Base-by-base conservation (phyloP, 2,888 invertebrate species). In the Mesoligia furuncula region DNA sequence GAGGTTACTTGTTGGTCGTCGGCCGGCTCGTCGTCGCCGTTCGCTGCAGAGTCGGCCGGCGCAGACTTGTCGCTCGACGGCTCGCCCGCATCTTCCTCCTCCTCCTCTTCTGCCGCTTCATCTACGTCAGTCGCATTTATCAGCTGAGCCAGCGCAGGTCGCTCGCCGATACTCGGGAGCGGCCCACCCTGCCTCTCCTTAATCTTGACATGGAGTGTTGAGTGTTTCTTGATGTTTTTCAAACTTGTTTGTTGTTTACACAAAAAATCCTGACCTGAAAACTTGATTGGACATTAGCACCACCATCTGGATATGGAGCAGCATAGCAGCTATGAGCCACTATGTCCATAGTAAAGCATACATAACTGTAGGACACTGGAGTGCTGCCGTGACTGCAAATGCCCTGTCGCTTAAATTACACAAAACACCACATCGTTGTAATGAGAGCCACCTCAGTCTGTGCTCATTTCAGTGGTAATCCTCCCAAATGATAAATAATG, bases 241-340 rank as follows among this genome's bases (percentile, higher is more conserved):
- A 86, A 86, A 90, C 92, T 93, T 92, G 90, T 81, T 88, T 89
- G 92, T 88, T 87, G 92, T 87, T 90, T 88, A 91, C 88, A 91
- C 84, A 90, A 90, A 90, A 90, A 90, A 90, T 94, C 92, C 94
- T 94, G 93, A 96, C 96, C 96, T 96, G 96, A 96, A 96, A 96
- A 96, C 96, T 96, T 93, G 96, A 96, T 96, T 95, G 92, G 93
- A 95, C 93, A 96, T 96, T 96, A 96, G 94, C 95, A 96, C 95
- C 94, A 92, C 92, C 92, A 92, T 93, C 93, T 93, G 93, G 91
- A 91, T 90, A 92, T 92, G 92, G 89, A 92, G 92, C 88, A 89
- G 90, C 88, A 90, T 90, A 91, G 90, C 86, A 89, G 91, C 92
- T 88, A 85, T 78, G 85, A 89, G 91, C 91, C 88, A 91, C 92